Evolutionary conservation across 2,113 vertebrate species (phyloP), one percentile per base, ranked within the genome.

Genomic region (Pelobates fuscus): DNA sequence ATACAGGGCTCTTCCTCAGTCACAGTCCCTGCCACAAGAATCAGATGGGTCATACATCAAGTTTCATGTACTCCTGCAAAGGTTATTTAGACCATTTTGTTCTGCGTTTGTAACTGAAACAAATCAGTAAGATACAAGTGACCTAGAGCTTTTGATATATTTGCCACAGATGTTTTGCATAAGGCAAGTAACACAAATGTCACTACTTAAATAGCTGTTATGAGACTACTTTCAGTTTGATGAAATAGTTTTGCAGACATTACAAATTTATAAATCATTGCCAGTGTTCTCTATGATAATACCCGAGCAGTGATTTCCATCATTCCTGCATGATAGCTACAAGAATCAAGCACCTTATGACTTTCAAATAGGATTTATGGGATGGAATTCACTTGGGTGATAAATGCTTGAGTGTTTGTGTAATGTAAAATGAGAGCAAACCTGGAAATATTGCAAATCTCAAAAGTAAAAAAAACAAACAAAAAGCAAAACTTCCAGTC

Each of bases 171-270:
- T 63, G 59, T 15, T 72, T 37, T n/a, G 49, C 12, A 63, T 64
- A 20, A n/a, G n/a, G n/a, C n/a, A n/a, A n/a, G n/a, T 44, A 32
- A 26, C 44, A 72, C 59, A 64, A 72, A 72, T 71, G 70, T 71
- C 70, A 71, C 37, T 29, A 49, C 30, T 32, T 18, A 37, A 71
- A 41, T 18, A 27, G 12, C 12, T 46, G 10, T n/a, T 5, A 15
- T 20, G 20, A 15, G n/a, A 52, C 70, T 62, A 26, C n/a, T 30
- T 21, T 41, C 52, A 26, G 21, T 55, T 37, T 64, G 46, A 64
- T 73, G 14, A 32, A 52, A 52, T 32, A 37, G 8, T 37, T 25
- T 41, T 23, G 2, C 44, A 30, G 32, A 63, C 60, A n/a, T 49
- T 71, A 18, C 21, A 41, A 26, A 64, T 62, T 12, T 41, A 12